These are phyloP conservation scores for Maniola hyperantus DNA, from an alignment of 2,888 invertebrate genomes.

Conservation along the genomic window DNA sequence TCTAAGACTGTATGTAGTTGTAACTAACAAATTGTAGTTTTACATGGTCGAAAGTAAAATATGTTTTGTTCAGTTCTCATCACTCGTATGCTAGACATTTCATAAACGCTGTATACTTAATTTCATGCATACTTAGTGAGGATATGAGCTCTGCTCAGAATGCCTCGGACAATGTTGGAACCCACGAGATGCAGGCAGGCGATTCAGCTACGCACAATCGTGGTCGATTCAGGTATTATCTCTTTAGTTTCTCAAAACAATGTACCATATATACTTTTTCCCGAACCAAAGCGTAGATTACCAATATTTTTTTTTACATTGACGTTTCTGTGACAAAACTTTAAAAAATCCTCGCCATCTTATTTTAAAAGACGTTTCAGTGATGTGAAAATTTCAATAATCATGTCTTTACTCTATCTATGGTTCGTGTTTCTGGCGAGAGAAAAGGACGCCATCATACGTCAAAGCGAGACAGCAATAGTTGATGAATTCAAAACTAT, in stretches of 20 bases:
- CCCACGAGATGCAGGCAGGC: background rate
- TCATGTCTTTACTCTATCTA: too few species aligned
- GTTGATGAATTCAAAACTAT: too few species aligned
- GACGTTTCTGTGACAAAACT: too few species aligned
- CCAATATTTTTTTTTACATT: too few species aligned
- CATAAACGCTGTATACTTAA: conserved; percentile 13
- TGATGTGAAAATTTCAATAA: too few species aligned
- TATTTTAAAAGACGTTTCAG: too few species aligned
- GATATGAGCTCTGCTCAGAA: background rate
- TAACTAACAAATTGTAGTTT: background rate
- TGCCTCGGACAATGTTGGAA: background rate
- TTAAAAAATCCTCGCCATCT: too few species aligned
- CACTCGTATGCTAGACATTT: background rate
- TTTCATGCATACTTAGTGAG: conserved; percentile 18
- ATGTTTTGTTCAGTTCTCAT: background rate
- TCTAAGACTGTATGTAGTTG: background rate
- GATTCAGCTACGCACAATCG: background rate
- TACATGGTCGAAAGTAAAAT: background rate
- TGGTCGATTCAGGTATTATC: background rate
- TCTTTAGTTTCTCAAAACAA: background rate
- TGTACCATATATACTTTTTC: too few species aligned
- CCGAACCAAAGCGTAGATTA: too few species aligned
- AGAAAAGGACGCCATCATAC: too few species aligned
- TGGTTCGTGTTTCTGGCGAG: too few species aligned
- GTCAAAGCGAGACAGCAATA: too few species aligned